These are phyloP conservation scores for Coreoperca whiteheadi DNA, from an alignment of 2,113 vertebrate species.

Conservation along the genomic window DNA sequence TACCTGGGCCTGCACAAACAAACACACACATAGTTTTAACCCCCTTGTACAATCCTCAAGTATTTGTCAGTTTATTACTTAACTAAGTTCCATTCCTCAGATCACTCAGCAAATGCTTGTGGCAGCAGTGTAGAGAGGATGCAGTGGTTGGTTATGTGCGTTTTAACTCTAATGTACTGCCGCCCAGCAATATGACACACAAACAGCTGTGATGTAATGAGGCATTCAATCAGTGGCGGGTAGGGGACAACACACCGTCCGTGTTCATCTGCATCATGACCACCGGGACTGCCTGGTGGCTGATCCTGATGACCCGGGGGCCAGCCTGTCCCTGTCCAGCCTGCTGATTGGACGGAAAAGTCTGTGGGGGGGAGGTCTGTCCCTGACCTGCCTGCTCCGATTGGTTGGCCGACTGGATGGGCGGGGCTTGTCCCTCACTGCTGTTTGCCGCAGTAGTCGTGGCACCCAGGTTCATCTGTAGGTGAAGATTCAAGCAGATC, in stretches of 20 bases:
- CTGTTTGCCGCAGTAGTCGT: conserved; percentile 89
- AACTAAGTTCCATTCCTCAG: background rate
- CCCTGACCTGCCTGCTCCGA: conserved; percentile 82
- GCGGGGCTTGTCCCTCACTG: conserved; percentile 79
- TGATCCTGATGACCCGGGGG: conserved; percentile 91
- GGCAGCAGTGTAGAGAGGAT: conserved; percentile 9
- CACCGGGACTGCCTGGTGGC: conserved; percentile 92
- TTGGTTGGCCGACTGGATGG: conserved; percentile 75
- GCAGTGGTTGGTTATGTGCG: background rate
- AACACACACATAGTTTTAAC: conserved; percentile 8
- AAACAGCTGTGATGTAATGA: conserved; percentile 6
- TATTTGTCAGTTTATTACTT: background rate
- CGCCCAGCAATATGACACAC: conserved; percentile 5
- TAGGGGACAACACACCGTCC: conserved; percentile 84
- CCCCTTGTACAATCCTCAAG: background rate
- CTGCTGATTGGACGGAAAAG: conserved; percentile 79
- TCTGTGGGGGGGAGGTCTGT: conserved; percentile 81
- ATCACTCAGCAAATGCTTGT: background rate
- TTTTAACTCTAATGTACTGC: conserved; percentile 15
- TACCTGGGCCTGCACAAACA: conserved; percentile 70
- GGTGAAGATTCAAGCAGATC: background rate
- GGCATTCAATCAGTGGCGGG: conserved; percentile 73
- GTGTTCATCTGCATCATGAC: conserved; percentile 98
- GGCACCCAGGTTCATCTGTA: conserved; percentile 92
- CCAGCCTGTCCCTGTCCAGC: conserved; percentile 81